Evolutionary conservation across 92 coral and sea anemone genomes (phyloP), one percentile per base, ranked within the genome.

Genomic region (Phenganax subtilis): DNA sequence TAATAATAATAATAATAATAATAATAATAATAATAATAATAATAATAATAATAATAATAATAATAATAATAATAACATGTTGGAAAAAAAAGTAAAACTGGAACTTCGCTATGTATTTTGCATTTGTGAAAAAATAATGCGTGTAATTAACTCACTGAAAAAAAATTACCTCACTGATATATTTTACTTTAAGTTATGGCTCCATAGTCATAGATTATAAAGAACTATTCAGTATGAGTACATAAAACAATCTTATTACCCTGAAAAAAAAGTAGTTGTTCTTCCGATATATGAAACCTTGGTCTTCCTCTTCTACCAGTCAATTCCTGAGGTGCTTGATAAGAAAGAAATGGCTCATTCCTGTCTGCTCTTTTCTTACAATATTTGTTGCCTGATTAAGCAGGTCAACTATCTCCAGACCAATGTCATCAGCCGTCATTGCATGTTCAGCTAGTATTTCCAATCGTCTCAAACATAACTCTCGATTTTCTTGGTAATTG

Each of bases 231-330:
- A 2, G 47, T 5, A 37, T 37, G 47, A 61, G 27, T 15, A 61
- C 17, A 12, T 17, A 17, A 17, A 61, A 28, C 27, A 15, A 12
- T 28, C n/a, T 8, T 28, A 17, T 31, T 69, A 82, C 86, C 82
- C 68, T 65, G 76, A 54, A 75, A 81, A 76, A 86, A 83, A 12
- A 51, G 57, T 10, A 86, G 58, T 71, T 83, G 83, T 67, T 86
- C 84, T 29, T 76, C 81, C 37, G 86, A 51, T 37, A 83, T 82
- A 27, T 17, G 28, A 79, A 87, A 87, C 60, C 57, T 87, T 71
- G 87, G 89, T 17, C 89, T 74, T 51, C 87, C 87, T 55, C 87
- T 25, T 7, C 71, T 86, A 53, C 89, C 89, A 73, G 59, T 53
- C 54, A 52, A 47, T 55, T 62, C 55, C 66, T 65, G 68, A 16